Evolutionary conservation across 2,888 invertebrate species (phyloP).

Genomic region (Onthophagus sagittarius): DNA sequence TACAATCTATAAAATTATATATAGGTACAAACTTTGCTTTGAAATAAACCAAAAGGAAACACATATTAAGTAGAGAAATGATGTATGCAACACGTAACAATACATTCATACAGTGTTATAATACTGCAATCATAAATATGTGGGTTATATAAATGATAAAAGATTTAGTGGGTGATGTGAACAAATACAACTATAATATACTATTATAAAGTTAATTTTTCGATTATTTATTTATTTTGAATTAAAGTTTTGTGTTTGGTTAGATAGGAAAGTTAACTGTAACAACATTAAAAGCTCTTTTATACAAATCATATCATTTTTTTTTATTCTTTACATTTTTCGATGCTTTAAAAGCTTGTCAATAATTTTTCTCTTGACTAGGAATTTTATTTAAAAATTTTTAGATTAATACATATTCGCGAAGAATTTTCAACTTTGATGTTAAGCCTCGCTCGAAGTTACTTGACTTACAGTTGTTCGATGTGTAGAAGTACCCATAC

Average conservation of each 20-base stretch:
- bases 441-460: constrained; percentile 23
- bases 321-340: neutral
- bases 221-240: neutral
- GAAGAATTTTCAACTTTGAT: neutral
- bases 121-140: neutral
- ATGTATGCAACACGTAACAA: neutral
- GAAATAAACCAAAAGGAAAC: neutral
- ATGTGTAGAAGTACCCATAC: constrained; percentile 18
- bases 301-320: neutral
- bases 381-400: neutral
- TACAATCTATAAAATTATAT: neutral
- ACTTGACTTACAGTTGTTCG: constrained; percentile 26
- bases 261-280: neutral
- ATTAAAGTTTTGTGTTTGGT: neutral
- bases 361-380: neutral
- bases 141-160: no score
- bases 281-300: neutral
- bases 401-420: neutral
- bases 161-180: no score
- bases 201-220: neutral
- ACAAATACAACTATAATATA: neutral
- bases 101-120: neutral
- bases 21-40: neutral
- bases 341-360: neutral
- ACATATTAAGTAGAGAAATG: neutral